Base-by-base conservation (phyloP, 1,140 invertebrate species). In the Ips typographus region DNA sequence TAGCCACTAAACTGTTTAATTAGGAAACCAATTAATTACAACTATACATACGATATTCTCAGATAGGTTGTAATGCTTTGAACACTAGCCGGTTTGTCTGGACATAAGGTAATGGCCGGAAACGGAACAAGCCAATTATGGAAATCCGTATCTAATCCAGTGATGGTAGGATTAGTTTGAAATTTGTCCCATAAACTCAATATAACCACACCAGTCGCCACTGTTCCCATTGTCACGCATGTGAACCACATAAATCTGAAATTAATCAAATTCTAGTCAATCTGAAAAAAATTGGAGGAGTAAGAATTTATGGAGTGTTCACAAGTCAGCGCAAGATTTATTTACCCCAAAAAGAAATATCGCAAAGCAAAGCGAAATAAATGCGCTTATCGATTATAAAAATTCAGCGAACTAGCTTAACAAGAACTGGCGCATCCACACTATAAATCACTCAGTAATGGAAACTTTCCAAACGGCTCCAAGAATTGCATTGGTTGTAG, bases 151-250 rank as follows among this genome's bases (percentile, higher is more conserved):
- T 89, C 87, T 60, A 89, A 80, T 65, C 87, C 90, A 36, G 89
- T 91, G n/a, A 91, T 90, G 0, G 89, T 91, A 1, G 90, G 90
- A 80, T 90, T 90, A 0, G 88, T 91, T 82, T 90, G 88, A 79
- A 92, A 92, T 76, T 91, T 91, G 71, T 89, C 85, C 88, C 89
- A 90, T 37, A 92, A 82, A 71, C 86, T 90, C 36, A 88, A 83
- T 58, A 91, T 91, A 63, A 90, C 90, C 39, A 89, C 85, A 51
- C 86, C 82, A 0, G 89, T 88, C 0, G 88, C 84, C 0, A 89
- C 83, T 2, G 87, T 83, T 0, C 89, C 89, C 49, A 86, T 82
- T 1, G 84, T 78, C 3, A 88, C 88, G 72, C 90, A 90, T 65
- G 85, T 83, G 72, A 91, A 90, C 90, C 90, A 92, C 82, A 89